These are phyloP conservation scores for Murina feae DNA, from an alignment of 2,113 vertebrate genomes.

Conservation along the genomic window DNA sequence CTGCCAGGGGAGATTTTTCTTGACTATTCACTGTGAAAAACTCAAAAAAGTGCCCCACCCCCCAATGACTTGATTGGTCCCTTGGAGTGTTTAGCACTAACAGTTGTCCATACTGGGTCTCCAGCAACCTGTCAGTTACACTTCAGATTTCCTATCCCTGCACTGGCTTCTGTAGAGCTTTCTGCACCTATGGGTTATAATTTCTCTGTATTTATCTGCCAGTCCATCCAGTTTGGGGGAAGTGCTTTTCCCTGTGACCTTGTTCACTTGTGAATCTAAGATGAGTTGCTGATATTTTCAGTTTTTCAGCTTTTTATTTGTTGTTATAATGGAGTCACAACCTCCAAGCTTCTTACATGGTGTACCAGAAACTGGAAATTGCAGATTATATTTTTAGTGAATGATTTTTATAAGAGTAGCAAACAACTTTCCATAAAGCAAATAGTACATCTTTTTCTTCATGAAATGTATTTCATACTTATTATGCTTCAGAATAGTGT, in stretches of 20 bases:
- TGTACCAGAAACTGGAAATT: neutral
- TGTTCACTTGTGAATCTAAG: neutral
- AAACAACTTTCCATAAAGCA: neutral
- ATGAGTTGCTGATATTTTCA: neutral
- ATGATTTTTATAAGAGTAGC: neutral
- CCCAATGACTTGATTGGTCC: neutral
- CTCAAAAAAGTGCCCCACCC: neutral
- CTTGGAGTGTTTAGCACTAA: neutral
- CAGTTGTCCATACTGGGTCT: neutral
- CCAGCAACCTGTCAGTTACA: neutral
- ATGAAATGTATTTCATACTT: neutral
- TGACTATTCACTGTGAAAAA: neutral
- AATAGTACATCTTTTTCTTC: neutral
- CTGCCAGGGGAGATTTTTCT: neutral
- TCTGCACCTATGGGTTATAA: neutral
- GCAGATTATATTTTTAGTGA: neutral
- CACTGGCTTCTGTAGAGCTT: neutral
- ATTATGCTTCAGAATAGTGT: neutral
- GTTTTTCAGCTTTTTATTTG: neutral
- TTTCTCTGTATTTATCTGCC: neutral
- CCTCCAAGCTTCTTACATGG: neutral
- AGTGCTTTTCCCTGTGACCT: neutral
- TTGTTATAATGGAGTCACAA: neutral
- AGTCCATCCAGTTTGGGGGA: neutral
- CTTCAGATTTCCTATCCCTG: neutral